These are phyloP conservation scores for Falcaria lacertinaria DNA, from an alignment of 2,888 invertebrate genomes.

Conservation along the genomic window DNA sequence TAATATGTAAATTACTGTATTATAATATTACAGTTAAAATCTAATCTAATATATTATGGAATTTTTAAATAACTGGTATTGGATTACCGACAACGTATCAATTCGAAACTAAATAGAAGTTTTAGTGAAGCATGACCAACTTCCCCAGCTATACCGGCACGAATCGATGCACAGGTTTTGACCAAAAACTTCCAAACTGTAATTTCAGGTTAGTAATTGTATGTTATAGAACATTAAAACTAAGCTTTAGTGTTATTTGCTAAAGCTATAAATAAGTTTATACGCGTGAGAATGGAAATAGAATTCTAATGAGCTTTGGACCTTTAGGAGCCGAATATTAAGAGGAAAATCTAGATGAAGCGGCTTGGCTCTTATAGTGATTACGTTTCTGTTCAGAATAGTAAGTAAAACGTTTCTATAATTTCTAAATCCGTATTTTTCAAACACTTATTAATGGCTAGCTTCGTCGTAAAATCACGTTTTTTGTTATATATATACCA, in stretches of 20 bases:
- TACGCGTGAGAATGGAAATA: conserved; percentile 12
- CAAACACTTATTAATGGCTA: too few species aligned
- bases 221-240: conserved; percentile 25
- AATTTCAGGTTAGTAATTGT: conserved; percentile 22
- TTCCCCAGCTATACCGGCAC: conserved; percentile 26
- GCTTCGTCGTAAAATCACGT: too few species aligned
- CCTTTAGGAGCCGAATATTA: not conserved
- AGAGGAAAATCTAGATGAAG: not conserved
- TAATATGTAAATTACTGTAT: too few species aligned
- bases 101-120: conserved; percentile 11
- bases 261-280: conserved; percentile 13
- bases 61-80: too few species aligned
- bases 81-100: conserved; percentile 1
- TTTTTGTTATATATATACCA: too few species aligned
- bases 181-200: conserved; percentile 28
- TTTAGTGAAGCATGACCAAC: conserved; percentile 23
- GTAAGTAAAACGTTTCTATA: not conserved
- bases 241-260: not conserved
- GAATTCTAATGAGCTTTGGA: conserved; percentile 15
- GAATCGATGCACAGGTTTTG: conserved; percentile 33
- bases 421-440: too few species aligned
- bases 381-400: not conserved
- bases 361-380: not conserved
- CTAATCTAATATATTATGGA: too few species aligned
- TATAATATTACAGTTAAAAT: too few species aligned